phyloP scores from a whole-genome alignment of 2,113 vertebrate genomes.

The Heptranchias perlo region DNA sequence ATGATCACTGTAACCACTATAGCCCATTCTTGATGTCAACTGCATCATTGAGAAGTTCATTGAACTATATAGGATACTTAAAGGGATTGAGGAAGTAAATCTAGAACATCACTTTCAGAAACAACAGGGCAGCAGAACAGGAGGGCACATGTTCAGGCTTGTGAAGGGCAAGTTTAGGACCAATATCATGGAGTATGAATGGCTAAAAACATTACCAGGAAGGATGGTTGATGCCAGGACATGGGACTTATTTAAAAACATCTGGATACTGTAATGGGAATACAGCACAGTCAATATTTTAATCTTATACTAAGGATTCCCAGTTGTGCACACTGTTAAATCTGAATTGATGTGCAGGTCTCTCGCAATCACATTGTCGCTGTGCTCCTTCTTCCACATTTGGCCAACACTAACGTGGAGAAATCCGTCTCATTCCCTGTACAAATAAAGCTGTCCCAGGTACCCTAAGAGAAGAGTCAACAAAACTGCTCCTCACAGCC shows the following conservation, averaged over 20 bases:
- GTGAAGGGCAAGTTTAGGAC: neutral
- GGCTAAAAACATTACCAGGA: neutral
- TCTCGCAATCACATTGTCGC: neutral
- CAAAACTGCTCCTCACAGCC: neutral
- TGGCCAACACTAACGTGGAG: too few relatives aligned
- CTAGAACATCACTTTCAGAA: neutral
- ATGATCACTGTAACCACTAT: neutral
- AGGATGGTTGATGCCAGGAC: neutral
- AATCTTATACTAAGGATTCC: neutral
- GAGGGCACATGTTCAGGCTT: neutral
- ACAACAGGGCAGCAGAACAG: neutral
- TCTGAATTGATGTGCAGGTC: neutral
- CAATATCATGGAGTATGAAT: neutral
- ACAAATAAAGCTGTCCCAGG: too few relatives aligned
- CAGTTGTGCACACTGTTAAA: neutral
- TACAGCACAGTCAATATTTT: neutral
- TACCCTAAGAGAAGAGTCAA: neutral
- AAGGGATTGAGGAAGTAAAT: neutral
- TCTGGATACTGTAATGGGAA: neutral
- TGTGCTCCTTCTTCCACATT: neutral
- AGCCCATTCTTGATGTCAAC: neutral
- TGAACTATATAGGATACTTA: neutral
- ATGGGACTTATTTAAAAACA: neutral
- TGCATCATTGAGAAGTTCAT: slow-evolving; percentile 25
- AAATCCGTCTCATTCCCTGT: neutral